A percentile compares a stretch with the other conserved stretches of the same genome.
Evolutionary conservation across 2,888 invertebrate species (phyloP).

Genomic region (Plagodis dolabraria): DNA sequence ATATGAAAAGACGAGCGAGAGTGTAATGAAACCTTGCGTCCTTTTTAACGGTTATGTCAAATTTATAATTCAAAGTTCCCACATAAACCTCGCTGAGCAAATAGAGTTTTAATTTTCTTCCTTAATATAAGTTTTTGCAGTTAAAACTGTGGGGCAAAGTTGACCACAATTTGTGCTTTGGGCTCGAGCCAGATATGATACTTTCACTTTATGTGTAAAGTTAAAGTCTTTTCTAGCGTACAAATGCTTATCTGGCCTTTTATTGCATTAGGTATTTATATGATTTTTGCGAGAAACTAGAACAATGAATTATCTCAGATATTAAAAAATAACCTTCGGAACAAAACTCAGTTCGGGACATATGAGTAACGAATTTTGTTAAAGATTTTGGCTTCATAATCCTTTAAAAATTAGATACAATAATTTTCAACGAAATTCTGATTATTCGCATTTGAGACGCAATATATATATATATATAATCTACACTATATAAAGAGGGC

Average conservation of each 20-base stretch:
- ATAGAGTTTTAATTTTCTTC: constrained; percentile 33
- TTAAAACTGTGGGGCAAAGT: constrained; percentile 26
- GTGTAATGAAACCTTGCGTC: constrained; percentile 32
- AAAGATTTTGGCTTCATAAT: no score
- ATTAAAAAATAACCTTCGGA: no score
- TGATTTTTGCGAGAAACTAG: background rate
- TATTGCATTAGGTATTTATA: constrained; percentile 5
- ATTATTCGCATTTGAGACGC: no score
- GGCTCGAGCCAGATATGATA: constrained; percentile 28
- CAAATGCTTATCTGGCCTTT: constrained; percentile 12
- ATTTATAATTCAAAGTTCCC: constrained; percentile 36
- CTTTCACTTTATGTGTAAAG: constrained; percentile 29
- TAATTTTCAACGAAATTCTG: no score
- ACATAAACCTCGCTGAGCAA: constrained; percentile 23
- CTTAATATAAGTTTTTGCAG: constrained; percentile 28
- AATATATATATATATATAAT: no score
- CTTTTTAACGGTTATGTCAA: constrained; percentile 30
- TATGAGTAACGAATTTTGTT: no score
- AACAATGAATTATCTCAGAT: background rate
- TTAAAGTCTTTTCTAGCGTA: constrained; percentile 21
- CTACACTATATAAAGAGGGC: no score
- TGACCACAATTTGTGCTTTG: constrained; percentile 33
- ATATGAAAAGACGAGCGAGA: constrained; percentile 31
- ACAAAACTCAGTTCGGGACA: no score
- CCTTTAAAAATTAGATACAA: no score